A percentile compares a stretch with the other conserved stretches of the same genome.
These are phyloP conservation scores for Proterorhinus semilunaris DNA, from an alignment of 2,113 vertebrate species.

Conservation along the genomic window DNA sequence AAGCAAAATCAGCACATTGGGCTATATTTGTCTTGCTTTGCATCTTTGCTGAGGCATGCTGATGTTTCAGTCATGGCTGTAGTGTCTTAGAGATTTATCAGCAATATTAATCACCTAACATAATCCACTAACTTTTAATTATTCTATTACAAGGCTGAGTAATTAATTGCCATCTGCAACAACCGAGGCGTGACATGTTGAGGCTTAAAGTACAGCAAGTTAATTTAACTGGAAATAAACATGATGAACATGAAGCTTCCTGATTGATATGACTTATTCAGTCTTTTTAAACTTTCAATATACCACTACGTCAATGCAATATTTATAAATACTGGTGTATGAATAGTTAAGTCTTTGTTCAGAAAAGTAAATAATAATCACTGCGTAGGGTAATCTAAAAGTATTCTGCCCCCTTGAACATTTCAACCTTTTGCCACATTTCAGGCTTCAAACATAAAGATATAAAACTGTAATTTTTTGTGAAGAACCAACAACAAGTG, in stretches of 20 bases:
- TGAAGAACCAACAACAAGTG: too few species aligned
- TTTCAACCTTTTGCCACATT: too few species aligned
- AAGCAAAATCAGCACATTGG: background rate
- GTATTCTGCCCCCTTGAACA: too few species aligned
- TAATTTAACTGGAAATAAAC: conserved; percentile 8
- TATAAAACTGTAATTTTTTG: too few species aligned
- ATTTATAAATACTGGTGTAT: too few species aligned
- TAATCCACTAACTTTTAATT: conserved; percentile 14
- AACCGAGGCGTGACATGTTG: conserved; percentile 9
- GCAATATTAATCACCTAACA: conserved; percentile 3
- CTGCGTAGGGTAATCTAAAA: too few species aligned
- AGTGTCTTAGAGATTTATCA: conserved; percentile 4
- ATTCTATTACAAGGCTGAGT: conserved; percentile 12
- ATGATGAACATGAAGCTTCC: background rate
- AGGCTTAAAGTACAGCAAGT: background rate
- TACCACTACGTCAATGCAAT: background rate
- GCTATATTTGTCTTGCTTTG: background rate
- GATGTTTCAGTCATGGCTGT: background rate
- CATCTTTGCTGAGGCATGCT: background rate
- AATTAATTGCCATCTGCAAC: conserved; percentile 13
- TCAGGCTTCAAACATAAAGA: too few species aligned
- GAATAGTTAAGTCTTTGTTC: too few species aligned
- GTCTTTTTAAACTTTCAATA: background rate
- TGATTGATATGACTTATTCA: background rate
- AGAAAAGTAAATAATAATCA: too few species aligned